Percentiles rank a stretch among this genome's conserved stretches.
These are phyloP conservation scores for Ferrisia virgata DNA, from an alignment of 2,888 invertebrate species.

Conservation along the genomic window DNA sequence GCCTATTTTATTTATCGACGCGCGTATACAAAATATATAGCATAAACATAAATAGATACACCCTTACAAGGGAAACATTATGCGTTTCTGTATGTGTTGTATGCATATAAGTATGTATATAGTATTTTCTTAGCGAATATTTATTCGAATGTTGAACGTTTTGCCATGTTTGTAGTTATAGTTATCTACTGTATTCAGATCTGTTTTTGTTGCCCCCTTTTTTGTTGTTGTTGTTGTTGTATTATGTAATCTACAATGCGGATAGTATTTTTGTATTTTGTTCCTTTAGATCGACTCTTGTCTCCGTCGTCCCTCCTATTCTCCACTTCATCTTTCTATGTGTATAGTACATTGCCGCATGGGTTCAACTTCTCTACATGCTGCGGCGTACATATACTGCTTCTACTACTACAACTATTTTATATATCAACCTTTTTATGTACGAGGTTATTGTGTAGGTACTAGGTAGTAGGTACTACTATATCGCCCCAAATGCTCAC, in stretches of 20 bases:
- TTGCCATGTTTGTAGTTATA: background rate
- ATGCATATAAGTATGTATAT: background rate
- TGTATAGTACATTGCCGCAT: background rate
- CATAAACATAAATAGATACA: background rate
- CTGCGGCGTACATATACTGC: background rate
- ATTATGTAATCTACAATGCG: background rate
- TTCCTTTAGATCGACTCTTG: no score
- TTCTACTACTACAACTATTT: no score
- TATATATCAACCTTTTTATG: background rate
- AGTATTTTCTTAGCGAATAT: constrained; percentile 1
- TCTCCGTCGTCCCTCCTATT: background rate
- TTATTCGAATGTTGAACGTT: constrained; percentile 15
- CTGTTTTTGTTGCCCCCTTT: background rate
- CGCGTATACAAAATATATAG: no score
- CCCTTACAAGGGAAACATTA: background rate
- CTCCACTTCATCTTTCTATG: background rate
- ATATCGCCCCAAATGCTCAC: background rate
- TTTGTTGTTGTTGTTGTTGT: background rate
- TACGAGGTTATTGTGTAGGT: background rate
- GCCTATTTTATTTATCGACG: constrained; percentile 11
- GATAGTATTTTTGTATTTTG: constrained; percentile 4
- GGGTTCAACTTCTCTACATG: background rate
- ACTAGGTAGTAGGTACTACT: no score
- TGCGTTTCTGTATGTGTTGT: background rate
- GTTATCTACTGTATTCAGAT: constrained; percentile 15